These are phyloP conservation scores for Crossoptilon crossoptilon DNA, from an alignment of 2,797 vertebrate species.

Conservation along the genomic window DNA sequence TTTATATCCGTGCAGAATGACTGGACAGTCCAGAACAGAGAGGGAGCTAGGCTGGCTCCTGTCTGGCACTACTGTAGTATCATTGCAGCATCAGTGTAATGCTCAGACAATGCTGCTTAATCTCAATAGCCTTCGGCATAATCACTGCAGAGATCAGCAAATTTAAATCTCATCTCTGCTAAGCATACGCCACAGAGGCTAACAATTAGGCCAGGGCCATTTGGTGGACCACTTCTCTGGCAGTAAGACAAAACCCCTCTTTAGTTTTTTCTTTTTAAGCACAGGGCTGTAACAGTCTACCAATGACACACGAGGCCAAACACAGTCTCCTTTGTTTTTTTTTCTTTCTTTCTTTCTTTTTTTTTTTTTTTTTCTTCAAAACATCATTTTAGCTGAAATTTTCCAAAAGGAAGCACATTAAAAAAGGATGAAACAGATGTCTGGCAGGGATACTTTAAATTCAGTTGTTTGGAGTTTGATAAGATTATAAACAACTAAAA, in stretches of 20 bases:
- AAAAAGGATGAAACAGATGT: not conserved
- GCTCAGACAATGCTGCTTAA: not conserved
- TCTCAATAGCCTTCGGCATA: not conserved
- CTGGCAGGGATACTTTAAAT: not conserved
- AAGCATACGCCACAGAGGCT: not conserved
- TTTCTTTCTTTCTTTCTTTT: not conserved
- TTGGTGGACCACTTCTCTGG: not conserved
- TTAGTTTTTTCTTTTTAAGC: not conserved
- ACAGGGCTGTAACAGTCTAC: not conserved
- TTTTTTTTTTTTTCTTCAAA: not conserved
- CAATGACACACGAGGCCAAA: not conserved
- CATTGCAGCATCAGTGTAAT: not conserved
- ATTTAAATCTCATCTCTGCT: not conserved
- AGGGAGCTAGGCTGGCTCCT: not conserved
- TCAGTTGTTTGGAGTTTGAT: not conserved
- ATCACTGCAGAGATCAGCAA: not conserved
- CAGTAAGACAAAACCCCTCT: accelerated
- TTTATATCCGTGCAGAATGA: not conserved
- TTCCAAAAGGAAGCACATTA: constrained; percentile 24
- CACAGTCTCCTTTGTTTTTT: not conserved
- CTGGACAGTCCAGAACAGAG: not conserved
- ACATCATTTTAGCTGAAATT: not conserved
- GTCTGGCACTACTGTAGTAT: not conserved
- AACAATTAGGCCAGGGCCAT: not conserved
- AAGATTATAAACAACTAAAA: constrained; percentile 45